Percentiles rank a stretch among this genome's conserved stretches.
phyloP scores from a whole-genome alignment of 2,797 vertebrate species.

The Tadarida brasiliensis region DNA sequence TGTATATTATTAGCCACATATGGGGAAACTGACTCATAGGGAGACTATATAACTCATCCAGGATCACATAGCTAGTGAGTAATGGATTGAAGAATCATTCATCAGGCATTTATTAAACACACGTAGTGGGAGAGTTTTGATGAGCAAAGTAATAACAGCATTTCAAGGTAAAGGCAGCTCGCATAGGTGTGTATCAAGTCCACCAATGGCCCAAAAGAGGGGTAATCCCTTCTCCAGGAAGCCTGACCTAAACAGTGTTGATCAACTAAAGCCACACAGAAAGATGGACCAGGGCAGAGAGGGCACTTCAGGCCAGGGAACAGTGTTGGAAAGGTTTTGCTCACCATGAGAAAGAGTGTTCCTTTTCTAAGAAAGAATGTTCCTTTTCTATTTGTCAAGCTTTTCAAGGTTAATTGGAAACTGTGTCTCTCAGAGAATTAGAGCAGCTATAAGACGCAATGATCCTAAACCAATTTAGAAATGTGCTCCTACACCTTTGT shows the following conservation, averaged over 20 bases:
- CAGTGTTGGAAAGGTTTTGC: neutral
- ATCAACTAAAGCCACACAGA: neutral
- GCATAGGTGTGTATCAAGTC: neutral
- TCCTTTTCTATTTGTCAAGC: slow-evolving; percentile 57
- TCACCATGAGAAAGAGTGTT: slow-evolving; percentile 52
- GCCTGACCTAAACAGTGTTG: neutral
- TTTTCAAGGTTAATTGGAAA: slow-evolving; percentile 62
- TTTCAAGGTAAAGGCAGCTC: neutral
- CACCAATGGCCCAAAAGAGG: neutral
- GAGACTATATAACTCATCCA: neutral
- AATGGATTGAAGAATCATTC: neutral
- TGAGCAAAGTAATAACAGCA: neutral
- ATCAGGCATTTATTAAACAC: neutral
- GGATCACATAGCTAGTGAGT: neutral
- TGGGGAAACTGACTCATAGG: neutral
- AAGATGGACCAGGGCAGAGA: neutral
- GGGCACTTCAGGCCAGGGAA: neutral
- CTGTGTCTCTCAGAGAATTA: slow-evolving; percentile 47
- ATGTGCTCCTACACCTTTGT: slow-evolving; percentile 3
- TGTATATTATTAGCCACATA: neutral
- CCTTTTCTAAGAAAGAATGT: slow-evolving; percentile 59
- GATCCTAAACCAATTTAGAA: slow-evolving; percentile 75
- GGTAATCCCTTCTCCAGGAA: neutral
- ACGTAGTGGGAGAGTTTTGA: neutral
- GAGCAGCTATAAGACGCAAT: slow-evolving; percentile 68